Evolutionary conservation across 1,140 invertebrate genomes (phyloP).

Genomic region (Micrasema longulum): DNA sequence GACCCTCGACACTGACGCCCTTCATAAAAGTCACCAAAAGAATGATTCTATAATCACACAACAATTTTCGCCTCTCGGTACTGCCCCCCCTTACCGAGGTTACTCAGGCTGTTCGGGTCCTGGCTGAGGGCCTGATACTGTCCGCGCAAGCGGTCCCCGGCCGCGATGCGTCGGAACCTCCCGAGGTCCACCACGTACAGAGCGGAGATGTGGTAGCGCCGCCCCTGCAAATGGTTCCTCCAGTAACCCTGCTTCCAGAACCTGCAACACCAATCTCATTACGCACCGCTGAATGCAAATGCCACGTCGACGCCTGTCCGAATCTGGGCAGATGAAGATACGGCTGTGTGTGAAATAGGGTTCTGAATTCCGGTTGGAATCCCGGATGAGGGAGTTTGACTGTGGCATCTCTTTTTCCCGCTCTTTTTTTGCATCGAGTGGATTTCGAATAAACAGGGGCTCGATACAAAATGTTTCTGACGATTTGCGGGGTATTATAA

Average conservation of each 20-base stretch:
- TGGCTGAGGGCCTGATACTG: constrained; percentile 97
- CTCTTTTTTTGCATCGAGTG: no score
- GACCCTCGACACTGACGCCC: no score
- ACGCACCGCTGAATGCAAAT: not conserved
- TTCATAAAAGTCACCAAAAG: no score
- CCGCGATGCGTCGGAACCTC: constrained; percentile 95
- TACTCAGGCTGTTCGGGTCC: constrained; percentile 96
- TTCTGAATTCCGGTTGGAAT: no score
- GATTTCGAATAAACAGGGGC: no score
- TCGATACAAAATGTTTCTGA: no score
- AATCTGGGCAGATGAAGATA: no score
- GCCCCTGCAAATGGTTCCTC: constrained; percentile 95
- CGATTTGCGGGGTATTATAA: no score
- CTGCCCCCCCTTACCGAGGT: constrained; percentile 91
- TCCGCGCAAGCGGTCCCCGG: constrained; percentile 95
- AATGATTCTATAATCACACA: not conserved
- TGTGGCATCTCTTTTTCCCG: no score
- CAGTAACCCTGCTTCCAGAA: constrained; percentile 99
- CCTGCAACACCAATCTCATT: constrained; percentile 57
- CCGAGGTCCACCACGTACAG: constrained; percentile 98
- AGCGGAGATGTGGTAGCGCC: constrained; percentile 98
- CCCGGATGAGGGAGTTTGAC: no score
- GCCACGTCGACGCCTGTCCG: no score
- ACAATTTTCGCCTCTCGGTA: not conserved
- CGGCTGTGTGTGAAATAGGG: no score